phyloP scores from a whole-genome alignment of 2,113 vertebrate species.

The Psittacula cyanocephala region DNA sequence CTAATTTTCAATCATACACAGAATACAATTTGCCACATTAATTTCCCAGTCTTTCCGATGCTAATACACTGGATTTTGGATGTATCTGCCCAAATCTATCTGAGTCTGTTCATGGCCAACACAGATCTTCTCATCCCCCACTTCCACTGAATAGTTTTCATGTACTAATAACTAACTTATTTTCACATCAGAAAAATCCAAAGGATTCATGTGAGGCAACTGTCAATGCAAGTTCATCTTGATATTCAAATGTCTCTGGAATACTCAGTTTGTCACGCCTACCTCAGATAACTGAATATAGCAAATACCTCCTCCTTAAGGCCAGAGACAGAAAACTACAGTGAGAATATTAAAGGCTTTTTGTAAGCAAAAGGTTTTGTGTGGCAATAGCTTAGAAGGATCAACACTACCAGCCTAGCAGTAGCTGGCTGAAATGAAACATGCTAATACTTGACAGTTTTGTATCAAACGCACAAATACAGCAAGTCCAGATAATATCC shows the following conservation, averaged over 20 bases:
- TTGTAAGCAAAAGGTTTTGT: neutral
- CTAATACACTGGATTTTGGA: neutral
- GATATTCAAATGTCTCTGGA: neutral
- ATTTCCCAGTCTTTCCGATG: neutral
- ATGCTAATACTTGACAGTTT: neutral
- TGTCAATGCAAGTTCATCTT: neutral
- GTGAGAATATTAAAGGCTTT: neutral
- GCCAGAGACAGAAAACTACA: neutral
- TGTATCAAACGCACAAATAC: neutral
- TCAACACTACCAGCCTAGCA: neutral
- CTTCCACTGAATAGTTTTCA: neutral
- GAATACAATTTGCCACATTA: neutral
- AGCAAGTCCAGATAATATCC: neutral
- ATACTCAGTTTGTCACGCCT: neutral
- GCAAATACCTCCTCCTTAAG: neutral
- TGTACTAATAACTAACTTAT: neutral
- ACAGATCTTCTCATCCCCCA: accelerated
- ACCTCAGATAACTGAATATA: neutral
- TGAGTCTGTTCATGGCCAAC: neutral
- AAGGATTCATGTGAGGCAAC: neutral
- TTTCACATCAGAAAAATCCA: neutral
- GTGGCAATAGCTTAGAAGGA: neutral
- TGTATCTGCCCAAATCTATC: neutral
- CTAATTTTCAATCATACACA: neutral
- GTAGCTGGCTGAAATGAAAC: neutral